Evolutionary conservation across 2,113 vertebrate species (phyloP).

Genomic region (Asarcornis scutulata): DNA sequence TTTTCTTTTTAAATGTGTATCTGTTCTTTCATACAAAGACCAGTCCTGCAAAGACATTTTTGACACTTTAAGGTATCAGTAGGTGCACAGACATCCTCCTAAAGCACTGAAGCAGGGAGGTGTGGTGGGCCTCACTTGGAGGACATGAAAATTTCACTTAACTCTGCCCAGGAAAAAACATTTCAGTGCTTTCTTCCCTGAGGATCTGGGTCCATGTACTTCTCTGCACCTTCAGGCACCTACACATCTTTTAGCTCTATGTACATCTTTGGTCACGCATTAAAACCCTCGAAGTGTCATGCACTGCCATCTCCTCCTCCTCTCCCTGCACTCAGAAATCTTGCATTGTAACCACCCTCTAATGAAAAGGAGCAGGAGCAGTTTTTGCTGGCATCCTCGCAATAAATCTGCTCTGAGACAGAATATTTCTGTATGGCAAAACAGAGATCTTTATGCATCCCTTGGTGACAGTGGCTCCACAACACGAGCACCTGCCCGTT

Average conservation of each 20-base stretch:
- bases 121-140: not conserved
- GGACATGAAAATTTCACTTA: not conserved
- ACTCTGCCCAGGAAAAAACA: not conserved
- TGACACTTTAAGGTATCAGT: not conserved
- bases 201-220: fast-evolving
- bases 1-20: not conserved
- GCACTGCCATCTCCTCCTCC: not conserved
- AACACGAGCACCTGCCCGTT: fast-evolving
- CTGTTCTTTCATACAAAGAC: not conserved
- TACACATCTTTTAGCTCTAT: not conserved
- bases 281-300: not conserved
- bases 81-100: not conserved
- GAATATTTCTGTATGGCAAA: not conserved
- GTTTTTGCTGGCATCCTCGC: not conserved
- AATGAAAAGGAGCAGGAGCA: not conserved
- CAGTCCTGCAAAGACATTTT: not conserved
- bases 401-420: not conserved
- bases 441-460: not conserved
- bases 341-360: not conserved
- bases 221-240: not conserved
- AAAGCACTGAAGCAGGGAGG: not conserved
- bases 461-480: not conserved
- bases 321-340: not conserved
- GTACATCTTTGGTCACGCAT: not conserved
- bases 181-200: not conserved